Evolutionary conservation across 2,888 invertebrate species (phyloP), one percentile per base, ranked within the genome.

Genomic region (Tiliacea citrago): DNA sequence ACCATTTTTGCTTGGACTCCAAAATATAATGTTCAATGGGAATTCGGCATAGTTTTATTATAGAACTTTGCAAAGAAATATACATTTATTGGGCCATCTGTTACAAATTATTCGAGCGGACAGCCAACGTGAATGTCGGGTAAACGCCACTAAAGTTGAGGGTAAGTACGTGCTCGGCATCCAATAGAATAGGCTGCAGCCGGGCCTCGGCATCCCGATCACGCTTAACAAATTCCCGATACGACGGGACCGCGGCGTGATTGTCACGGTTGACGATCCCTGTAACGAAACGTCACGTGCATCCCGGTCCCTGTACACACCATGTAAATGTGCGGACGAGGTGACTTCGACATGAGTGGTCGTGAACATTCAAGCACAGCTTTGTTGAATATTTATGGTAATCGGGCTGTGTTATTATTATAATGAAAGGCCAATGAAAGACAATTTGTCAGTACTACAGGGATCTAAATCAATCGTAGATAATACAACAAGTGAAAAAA

Each of bases 171-270:
- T 92, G 92, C 84, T 73, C 80, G 76, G 91, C 88, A 90, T 92
- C 71, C 82, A 70, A 85, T 80, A 82, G 79, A 68, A 65, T 75
- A 77, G 73, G 76, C 72, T 66, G 68, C 71, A 74, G 66, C 66
- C 18, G n/a, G 60, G 75, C 68, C 66, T 81, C 80, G 79, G 82
- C 89, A 92, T 91, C 90, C 92, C 87, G 91, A 92, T 92, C 92
- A 93, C 92, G 92, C 88, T 84, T 87, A 86, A 85, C 89, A 89
- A 91, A 92, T 93, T 92, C 93, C 92, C 90, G 88, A 91, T 89
- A 89, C 89, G 83, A 68, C 84, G 84, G 83, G 82, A 87, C 89
- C 85, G 75, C 81, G 82, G 73, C 75, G 85, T 87, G 88, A 89
- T 89, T 91, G 90, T 91, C 89, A 90, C 87, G 86, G 84, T 83